Conservation (phyloP, 2,113 vertebrate genomes). For the Hylia prasina region DNA sequence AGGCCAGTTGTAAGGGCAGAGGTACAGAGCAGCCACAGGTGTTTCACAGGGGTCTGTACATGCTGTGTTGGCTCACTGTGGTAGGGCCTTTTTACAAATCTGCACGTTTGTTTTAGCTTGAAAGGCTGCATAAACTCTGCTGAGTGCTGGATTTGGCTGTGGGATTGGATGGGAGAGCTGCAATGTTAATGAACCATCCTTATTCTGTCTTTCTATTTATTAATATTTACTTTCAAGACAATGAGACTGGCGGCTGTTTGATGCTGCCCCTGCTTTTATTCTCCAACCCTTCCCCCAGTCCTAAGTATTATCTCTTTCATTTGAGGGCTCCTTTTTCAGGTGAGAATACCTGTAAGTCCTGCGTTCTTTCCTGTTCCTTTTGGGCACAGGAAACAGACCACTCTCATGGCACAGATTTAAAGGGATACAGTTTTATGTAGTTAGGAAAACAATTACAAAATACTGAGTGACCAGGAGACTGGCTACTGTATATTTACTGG, state of each 20-base stretch:
- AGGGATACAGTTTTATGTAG: neutral
- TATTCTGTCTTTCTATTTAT: neutral
- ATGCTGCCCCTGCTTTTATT: neutral
- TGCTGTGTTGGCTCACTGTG: neutral
- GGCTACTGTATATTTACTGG: neutral
- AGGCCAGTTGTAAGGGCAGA: neutral
- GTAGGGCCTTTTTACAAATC: neutral
- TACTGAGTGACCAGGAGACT: neutral
- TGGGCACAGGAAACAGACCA: neutral
- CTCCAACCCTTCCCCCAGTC: accelerated
- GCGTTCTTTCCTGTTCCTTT: neutral
- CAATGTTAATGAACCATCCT: neutral
- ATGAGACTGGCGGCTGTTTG: neutral
- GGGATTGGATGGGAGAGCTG: neutral
- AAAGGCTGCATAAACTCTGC: neutral
- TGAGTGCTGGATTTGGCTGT: accelerated
- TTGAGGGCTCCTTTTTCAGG: neutral
- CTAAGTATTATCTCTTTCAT: neutral
- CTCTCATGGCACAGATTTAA: neutral
- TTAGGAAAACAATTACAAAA: neutral
- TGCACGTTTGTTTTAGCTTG: neutral
- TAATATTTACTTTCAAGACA: neutral
- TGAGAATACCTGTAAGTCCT: neutral
- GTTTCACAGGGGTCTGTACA: neutral
- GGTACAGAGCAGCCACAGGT: neutral